Evolutionary conservation across 2,113 vertebrate species (phyloP), one percentile per base, ranked within the genome.

Genomic region (Lota lota): DNA sequence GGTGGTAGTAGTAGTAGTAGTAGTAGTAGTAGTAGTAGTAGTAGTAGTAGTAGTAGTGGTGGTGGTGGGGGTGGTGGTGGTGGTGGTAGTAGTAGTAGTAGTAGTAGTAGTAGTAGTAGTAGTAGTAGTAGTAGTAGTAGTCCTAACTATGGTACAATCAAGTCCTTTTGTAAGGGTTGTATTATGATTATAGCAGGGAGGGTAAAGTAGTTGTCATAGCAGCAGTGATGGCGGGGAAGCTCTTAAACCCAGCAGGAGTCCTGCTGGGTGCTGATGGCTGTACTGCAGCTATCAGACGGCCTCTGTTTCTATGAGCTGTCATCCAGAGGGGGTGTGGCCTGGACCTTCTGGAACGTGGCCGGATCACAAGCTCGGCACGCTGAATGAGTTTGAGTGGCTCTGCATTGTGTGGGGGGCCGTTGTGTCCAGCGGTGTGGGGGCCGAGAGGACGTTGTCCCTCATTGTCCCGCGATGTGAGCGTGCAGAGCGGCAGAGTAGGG

Each of bases 401-500:
- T 36, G 40, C 69, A 59, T 76, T 79, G 54, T 75, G 72, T 24
- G 8, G 28, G 28, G 28, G 7, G 12, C 16, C 22, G 50, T 85
- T 74, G 76, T 76, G 68, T 68, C 8, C 19, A 59, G 56, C 40
- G 53, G 33, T 66, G 2, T 47, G 40, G 40, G 3, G 40, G 40
- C 28, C 28, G 40, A 10, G 6, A 47, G 40, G 40, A 47, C 8
- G 40, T n/a, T n/a, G n/a, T n/a, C 40, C 21, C 21, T 59, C 70
- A 63, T 77, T 75, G 65, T 76, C 68, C 40, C 50, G 59, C 2
- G 24, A 71, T 68, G 60, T 72, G 68, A 54, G 17, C 14, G 18
- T 74, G 63, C 80, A 77, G 67, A 79, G 73, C 70, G 78, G 81
- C 69, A 70, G 74, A 78, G 85, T 83, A 78, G 60, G 70, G 71